phyloP scores from a whole-genome alignment of 2,888 invertebrate genomes.

The Eumerus sabulonum region DNA sequence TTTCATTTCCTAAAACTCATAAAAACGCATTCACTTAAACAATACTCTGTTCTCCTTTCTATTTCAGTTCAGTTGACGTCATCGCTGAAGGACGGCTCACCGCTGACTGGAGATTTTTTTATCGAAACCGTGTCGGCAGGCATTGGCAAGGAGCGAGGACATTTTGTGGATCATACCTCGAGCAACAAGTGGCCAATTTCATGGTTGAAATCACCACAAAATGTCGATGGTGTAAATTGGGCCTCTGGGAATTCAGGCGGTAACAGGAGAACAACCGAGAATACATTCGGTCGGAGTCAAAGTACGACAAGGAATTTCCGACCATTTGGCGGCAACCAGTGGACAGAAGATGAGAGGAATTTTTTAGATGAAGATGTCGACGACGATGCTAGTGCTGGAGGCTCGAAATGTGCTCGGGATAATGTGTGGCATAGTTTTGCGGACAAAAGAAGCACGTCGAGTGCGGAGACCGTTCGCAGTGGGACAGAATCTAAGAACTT shows the following conservation, averaged over 20 bases:
- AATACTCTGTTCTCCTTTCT: conserved; percentile 17
- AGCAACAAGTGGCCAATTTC: conserved; percentile 74
- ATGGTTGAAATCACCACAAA: conserved; percentile 71
- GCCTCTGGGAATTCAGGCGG: conserved; percentile 34
- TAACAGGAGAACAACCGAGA: conserved; percentile 4
- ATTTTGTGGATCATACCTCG: conserved; percentile 71
- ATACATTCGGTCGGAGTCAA: conserved; percentile 42
- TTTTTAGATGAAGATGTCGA: conserved; percentile 54
- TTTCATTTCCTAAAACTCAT: not conserved
- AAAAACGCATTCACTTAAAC: conserved; percentile 14
- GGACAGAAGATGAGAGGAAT: conserved; percentile 52
- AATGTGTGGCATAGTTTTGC: conserved; percentile 71
- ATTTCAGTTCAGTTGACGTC: conserved; percentile 68
- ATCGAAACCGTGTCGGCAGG: conserved; percentile 72
- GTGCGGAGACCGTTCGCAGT: not conserved
- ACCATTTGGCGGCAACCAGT: conserved; percentile 48
- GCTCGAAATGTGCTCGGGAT: conserved; percentile 69
- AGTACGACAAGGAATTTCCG: conserved; percentile 55
- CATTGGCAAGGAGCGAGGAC: conserved; percentile 71
- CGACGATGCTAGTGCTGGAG: conserved; percentile 14
- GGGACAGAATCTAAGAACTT: conserved; percentile 69
- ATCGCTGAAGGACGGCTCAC: conserved; percentile 54
- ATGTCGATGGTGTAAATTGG: conserved; percentile 68
- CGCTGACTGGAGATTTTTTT: conserved; percentile 72
- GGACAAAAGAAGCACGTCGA: conserved; percentile 5